Evolutionary conservation across 2,797 vertebrate genomes (phyloP).

Genomic region (Limnodromus scolopaceus): DNA sequence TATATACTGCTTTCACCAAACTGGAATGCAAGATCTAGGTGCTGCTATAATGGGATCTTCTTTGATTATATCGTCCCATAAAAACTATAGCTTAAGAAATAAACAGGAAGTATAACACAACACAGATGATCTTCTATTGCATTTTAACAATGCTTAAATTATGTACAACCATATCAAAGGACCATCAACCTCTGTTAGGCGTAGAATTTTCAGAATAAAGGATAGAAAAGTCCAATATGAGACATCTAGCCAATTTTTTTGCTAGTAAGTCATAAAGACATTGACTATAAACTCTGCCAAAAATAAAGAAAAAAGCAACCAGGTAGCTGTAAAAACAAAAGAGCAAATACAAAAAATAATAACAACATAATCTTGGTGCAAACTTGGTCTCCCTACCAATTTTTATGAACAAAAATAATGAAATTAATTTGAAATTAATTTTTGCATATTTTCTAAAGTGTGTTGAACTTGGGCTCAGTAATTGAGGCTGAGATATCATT

Average conservation of each 20-base stretch:
- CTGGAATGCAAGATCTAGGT: neutral
- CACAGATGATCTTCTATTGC: neutral
- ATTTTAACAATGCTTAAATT: neutral
- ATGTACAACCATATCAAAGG: neutral
- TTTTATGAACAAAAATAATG: neutral
- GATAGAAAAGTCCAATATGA: neutral
- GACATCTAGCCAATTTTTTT: neutral
- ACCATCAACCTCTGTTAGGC: neutral
- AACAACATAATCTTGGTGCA: neutral
- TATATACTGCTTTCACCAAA: neutral
- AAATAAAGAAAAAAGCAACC: neutral
- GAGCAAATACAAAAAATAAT: neutral
- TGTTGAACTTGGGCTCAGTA: neutral
- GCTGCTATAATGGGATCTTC: neutral
- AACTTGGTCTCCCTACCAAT: neutral
- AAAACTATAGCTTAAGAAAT: neutral
- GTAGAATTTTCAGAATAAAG: neutral
- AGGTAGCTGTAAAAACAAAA: neutral
- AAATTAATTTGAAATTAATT: neutral
- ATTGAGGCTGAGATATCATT: neutral
- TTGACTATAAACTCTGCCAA: neutral
- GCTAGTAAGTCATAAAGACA: neutral
- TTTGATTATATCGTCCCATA: constrained; percentile 29
- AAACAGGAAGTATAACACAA: neutral
- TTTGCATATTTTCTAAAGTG: neutral